A percentile compares a stretch with the other conserved stretches of the same genome.
phyloP scores from a whole-genome alignment of 2,797 vertebrate genomes.

The Notoglanidium macrostoma region DNA sequence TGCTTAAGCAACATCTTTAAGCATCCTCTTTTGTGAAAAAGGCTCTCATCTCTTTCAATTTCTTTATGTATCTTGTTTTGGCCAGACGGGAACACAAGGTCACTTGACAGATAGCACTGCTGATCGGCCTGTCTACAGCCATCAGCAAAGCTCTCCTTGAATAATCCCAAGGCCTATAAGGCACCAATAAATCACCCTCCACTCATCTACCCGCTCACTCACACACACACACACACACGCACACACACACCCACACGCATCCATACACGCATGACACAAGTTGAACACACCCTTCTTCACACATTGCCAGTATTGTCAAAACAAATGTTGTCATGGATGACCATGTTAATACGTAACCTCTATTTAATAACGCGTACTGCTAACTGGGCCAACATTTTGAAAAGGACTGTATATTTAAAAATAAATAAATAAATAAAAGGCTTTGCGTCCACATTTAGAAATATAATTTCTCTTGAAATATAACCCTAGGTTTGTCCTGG shows the following conservation, averaged over 20 bases:
- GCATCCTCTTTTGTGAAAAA: not conserved
- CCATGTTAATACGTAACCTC: not conserved
- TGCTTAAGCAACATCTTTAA: not conserved
- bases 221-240: too few relatives aligned
- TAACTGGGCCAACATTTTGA: not conserved
- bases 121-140: conserved; percentile 44
- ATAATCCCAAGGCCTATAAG: conserved; percentile 41
- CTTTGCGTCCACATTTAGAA: not conserved
- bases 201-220: conserved; percentile 8
- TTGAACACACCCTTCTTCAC: conserved; percentile 7
- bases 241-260: too few relatives aligned
- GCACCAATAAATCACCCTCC: conserved; percentile 3
- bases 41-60: not conserved
- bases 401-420: not conserved
- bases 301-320: not conserved
- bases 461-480: not conserved
- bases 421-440: not conserved
- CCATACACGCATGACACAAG: not conserved
- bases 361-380: conserved; percentile 1
- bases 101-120: conserved; percentile 21
- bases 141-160: conserved; percentile 51
- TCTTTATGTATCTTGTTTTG: conserved; percentile 9
- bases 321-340: not conserved
- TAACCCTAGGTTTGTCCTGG: not conserved
- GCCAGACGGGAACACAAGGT: conserved; percentile 43